Evolutionary conservation across 35 echinoderm and acorn worm species (phyloP).

Genomic region (Lytechinus pictus): DNA sequence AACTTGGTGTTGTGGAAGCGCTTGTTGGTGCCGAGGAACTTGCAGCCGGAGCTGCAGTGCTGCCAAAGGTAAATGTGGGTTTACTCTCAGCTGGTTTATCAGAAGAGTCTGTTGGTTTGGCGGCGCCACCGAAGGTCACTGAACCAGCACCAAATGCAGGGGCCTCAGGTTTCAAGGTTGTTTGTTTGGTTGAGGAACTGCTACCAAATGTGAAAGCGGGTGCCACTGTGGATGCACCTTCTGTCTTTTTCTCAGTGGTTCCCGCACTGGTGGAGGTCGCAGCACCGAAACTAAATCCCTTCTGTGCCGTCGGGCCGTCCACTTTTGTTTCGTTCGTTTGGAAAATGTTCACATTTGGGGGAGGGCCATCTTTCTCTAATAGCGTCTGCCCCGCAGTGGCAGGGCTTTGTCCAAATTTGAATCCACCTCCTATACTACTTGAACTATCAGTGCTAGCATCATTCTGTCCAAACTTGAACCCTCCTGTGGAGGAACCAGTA

Average conservation of each 20-base stretch:
- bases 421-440: not conserved
- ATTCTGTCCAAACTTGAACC: not conserved
- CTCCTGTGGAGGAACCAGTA: not conserved
- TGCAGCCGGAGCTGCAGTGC: not conserved
- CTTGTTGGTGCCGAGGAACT: not conserved
- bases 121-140: not conserved
- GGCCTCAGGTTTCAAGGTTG: not conserved
- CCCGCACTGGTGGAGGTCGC: not conserved
- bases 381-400: not conserved
- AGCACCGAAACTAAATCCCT: slow-evolving; percentile 14
- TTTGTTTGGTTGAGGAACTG: not conserved
- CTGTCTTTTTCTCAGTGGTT: slow-evolving; percentile 19
- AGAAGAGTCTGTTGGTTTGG: slow-evolving; percentile 19
- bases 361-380: not conserved
- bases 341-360: slow-evolving; percentile 58
- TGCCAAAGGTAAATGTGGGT: slow-evolving; percentile 54
- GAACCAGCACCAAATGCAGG: slow-evolving; percentile 19
- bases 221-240: not conserved
- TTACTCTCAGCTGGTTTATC: not conserved
- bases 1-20: slow-evolving; percentile 13
- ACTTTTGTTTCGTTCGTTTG: slow-evolving; percentile 27
- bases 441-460: slow-evolving; percentile 6
- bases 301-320: not conserved
- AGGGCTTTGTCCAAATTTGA: slow-evolving; percentile 46
- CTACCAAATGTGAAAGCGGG: not conserved